phyloP scores from a whole-genome alignment of 2,797 vertebrate species.

The Macropus fuliginosus region DNA sequence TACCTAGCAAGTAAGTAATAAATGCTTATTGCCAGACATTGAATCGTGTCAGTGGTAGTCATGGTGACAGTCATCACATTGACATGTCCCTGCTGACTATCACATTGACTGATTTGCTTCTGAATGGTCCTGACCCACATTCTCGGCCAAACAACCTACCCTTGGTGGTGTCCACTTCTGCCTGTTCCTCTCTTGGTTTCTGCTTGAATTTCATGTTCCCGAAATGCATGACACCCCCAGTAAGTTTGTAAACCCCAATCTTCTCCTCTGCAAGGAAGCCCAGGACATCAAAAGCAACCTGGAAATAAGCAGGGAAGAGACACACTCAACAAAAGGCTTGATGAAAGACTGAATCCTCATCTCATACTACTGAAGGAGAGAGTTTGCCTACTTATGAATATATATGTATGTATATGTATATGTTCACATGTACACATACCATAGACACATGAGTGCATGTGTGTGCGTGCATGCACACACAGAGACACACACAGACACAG shows the following conservation, averaged over 20 bases:
- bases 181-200: slow-evolving; percentile 87
- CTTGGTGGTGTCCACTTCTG: slow-evolving; percentile 83
- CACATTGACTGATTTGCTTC: accelerated
- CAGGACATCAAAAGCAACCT: slow-evolving; percentile 85
- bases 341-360: neutral
- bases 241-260: slow-evolving; percentile 83
- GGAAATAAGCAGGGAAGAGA: slow-evolving; percentile 45
- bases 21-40: neutral
- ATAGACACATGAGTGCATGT: too few relatives aligned
- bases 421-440: too few relatives aligned
- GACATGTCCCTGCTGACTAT: neutral
- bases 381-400: neutral
- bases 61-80: neutral
- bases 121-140: neutral
- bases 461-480: too few relatives aligned
- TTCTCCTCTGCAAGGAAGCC: slow-evolving; percentile 86
- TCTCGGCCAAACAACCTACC: slow-evolving; percentile 57
- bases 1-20: neutral
- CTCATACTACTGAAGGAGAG: neutral
- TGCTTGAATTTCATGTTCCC: slow-evolving; percentile 87
- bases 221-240: slow-evolving; percentile 82
- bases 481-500: neutral
- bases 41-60: neutral
- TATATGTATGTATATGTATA: too few relatives aligned
- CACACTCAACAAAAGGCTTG: slow-evolving; percentile 1